Percentiles rank a stretch among this genome's conserved stretches.
Evolutionary conservation across 2,797 vertebrate species (phyloP).

Genomic region (Cirrhinus molitorella): DNA sequence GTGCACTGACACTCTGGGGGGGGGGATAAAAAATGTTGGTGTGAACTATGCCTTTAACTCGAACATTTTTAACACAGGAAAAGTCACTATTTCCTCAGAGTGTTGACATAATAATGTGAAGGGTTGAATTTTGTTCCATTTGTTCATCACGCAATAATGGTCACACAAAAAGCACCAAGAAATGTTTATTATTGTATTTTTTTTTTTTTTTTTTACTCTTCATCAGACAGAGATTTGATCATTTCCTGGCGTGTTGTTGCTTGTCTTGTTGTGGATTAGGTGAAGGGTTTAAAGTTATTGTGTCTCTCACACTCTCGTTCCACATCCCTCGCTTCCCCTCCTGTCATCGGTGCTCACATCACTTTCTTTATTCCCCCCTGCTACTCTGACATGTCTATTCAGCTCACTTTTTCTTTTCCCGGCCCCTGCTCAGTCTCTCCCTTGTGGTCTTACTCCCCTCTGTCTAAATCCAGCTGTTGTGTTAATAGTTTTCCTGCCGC

Average conservation of each 20-base stretch:
- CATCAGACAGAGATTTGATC: background rate
- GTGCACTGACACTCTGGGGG: no score
- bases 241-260: slow-evolving; percentile 35
- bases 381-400: slow-evolving; percentile 47
- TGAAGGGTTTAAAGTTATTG: slow-evolving; percentile 39
- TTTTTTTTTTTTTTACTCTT: background rate
- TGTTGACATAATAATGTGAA: background rate
- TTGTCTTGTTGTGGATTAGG: slow-evolving; percentile 35
- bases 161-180: background rate
- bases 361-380: slow-evolving; percentile 7
- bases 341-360: slow-evolving; percentile 1
- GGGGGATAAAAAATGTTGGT: no score
- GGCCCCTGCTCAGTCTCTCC: slow-evolving; percentile 4
- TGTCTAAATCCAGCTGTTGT: slow-evolving; percentile 62
- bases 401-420: slow-evolving; percentile 17
- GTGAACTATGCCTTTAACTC: background rate
- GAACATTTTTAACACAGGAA: background rate
- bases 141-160: background rate
- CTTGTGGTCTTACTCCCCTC: slow-evolving; percentile 4
- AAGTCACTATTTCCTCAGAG: background rate
- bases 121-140: background rate
- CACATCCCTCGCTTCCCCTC: background rate
- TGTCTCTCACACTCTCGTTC: background rate
- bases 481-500: slow-evolving; percentile 63
- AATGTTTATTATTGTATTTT: background rate